phyloP scores from a whole-genome alignment of 2,888 invertebrate genomes.

The Mythimna albipuncta region DNA sequence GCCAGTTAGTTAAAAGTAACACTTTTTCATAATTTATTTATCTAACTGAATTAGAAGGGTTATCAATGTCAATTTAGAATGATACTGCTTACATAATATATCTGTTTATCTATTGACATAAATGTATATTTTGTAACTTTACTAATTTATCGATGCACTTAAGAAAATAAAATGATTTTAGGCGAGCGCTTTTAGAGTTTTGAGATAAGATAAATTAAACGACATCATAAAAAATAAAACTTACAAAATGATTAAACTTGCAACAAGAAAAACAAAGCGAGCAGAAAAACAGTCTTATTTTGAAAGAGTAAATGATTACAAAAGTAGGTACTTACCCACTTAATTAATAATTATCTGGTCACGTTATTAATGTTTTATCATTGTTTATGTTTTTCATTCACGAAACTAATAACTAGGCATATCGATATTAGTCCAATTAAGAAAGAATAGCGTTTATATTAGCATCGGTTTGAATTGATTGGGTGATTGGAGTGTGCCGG shows the following conservation, averaged over 20 bases:
- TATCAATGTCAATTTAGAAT: conserved; percentile 45
- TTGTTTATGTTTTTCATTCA: conserved; percentile 62
- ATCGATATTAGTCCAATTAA: conserved; percentile 70
- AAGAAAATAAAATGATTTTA: conserved; percentile 20
- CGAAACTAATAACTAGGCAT: conserved; percentile 63
- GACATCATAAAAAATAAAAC: conserved; percentile 5
- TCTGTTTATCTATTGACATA: conserved; percentile 16
- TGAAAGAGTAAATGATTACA: conserved; percentile 28
- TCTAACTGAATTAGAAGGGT: conserved; percentile 44
- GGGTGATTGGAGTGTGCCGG: conserved; percentile 66
- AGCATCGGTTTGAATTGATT: conserved; percentile 62
- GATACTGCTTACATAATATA: conserved; percentile 10
- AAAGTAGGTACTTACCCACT: conserved; percentile 18
- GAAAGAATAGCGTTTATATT: conserved; percentile 64
- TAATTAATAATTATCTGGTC: conserved; percentile 43
- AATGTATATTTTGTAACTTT: conserved; percentile 15
- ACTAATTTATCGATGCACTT: conserved; percentile 21
- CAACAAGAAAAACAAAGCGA: conserved; percentile 7
- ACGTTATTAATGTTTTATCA: conserved; percentile 45
- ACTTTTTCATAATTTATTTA: conserved; percentile 44
- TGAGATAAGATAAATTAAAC: conserved; percentile 22
- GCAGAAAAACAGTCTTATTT: conserved; percentile 29
- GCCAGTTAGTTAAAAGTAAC: conserved; percentile 20
- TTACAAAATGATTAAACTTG: conserved; percentile 3
- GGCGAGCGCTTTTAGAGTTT: conserved; percentile 10